phyloP scores from a whole-genome alignment of 2,888 invertebrate species.

The Isotomurus palustris region DNA sequence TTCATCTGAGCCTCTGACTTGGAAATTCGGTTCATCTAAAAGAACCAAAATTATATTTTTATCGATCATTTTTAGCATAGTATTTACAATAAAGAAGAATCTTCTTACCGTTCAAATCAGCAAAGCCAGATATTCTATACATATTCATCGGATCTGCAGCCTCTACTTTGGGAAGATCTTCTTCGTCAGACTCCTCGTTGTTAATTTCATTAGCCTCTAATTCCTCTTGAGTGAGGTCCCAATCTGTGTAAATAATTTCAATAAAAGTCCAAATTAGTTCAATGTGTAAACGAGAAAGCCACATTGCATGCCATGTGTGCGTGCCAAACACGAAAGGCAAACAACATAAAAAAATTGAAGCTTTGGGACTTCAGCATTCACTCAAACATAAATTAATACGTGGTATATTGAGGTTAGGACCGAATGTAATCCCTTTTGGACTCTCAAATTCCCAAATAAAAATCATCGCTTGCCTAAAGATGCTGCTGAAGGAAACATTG shows the following conservation, averaged over 20 bases:
- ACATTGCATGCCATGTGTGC: too few species aligned
- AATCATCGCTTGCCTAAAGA: slow-evolving; percentile 2
- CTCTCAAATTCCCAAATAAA: too few species aligned
- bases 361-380: too few species aligned
- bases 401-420: too few species aligned
- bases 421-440: too few species aligned
- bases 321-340: too few species aligned
- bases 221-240: slow-evolving; percentile 45
- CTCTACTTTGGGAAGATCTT: slow-evolving; percentile 23
- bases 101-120: slow-evolving; percentile 16
- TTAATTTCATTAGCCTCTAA: slow-evolving; percentile 38
- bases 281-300: too few species aligned
- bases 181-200: slow-evolving; percentile 39
- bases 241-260: slow-evolving; percentile 25
- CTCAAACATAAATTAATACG: too few species aligned
- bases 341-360: too few species aligned
- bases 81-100: background rate
- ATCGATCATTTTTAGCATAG: background rate
- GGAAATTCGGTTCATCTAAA: slow-evolving; percentile 15
- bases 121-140: slow-evolving; percentile 44
- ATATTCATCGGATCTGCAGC: slow-evolving; percentile 39
- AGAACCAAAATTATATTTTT: background rate
- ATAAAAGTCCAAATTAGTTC: background rate
- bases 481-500: background rate
- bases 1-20: slow-evolving; percentile 35